phyloP scores from a whole-genome alignment of 2,888 invertebrate species.

The Agriopis marginaria region DNA sequence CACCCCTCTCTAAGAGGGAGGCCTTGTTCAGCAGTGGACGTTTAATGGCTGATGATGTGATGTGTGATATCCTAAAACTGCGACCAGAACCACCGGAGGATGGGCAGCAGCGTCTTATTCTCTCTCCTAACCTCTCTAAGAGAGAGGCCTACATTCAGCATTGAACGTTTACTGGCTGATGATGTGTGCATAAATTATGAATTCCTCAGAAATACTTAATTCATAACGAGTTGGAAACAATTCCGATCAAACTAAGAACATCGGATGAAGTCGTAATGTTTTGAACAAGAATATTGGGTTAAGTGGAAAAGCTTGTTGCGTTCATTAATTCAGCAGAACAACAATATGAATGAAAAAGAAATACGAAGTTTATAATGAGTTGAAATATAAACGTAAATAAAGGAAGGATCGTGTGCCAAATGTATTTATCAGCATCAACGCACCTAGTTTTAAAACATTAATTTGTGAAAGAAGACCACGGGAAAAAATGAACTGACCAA shows the following conservation, averaged over 20 bases:
- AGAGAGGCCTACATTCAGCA: no score
- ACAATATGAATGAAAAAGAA: slow-evolving; percentile 23
- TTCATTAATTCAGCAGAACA: slow-evolving; percentile 7
- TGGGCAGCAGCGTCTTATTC: no score
- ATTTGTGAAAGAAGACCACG: no score
- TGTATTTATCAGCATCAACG: background rate
- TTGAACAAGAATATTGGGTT: slow-evolving; percentile 13
- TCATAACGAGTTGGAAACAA: slow-evolving; percentile 1
- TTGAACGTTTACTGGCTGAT: no score
- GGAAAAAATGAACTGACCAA: no score
- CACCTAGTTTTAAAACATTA: background rate
- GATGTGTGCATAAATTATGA: background rate
- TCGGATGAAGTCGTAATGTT: slow-evolving; percentile 16
- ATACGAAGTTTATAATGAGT: slow-evolving; percentile 5
- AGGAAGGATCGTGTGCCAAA: slow-evolving; percentile 10
- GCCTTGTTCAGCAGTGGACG: no score
- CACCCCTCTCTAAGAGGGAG: no score
- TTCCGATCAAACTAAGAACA: slow-evolving; percentile 16
- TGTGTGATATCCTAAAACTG: no score
- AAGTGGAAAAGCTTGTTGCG: slow-evolving; percentile 27
- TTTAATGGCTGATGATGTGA: no score
- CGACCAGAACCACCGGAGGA: no score
- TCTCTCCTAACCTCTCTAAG: no score
- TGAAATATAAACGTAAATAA: slow-evolving; percentile 11
- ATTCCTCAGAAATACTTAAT: slow-evolving; percentile 2